Evolutionary conservation across 2,797 vertebrate species (phyloP).

Genomic region (Leontocebus nigricollis): DNA sequence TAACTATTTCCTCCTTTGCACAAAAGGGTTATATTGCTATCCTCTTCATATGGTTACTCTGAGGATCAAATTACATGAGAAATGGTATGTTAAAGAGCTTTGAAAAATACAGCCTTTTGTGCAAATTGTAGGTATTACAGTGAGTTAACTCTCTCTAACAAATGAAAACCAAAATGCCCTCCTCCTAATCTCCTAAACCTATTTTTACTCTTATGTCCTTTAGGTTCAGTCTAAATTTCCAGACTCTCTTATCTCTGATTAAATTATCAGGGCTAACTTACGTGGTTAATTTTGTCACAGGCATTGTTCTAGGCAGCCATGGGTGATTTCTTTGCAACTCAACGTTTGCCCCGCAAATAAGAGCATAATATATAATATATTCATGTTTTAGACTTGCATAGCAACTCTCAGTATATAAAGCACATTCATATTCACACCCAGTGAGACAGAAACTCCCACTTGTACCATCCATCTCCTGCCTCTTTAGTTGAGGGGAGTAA

Average conservation of each 20-base stretch:
- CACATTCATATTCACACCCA: background rate
- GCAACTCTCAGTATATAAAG: background rate
- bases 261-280: background rate
- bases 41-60: background rate
- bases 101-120: background rate
- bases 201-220: background rate
- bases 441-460: background rate
- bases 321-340: background rate
- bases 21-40: background rate
- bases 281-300: background rate
- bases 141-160: background rate
- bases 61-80: background rate
- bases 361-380: accelerated
- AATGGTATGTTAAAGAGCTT: background rate
- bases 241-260: background rate
- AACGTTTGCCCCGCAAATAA: background rate
- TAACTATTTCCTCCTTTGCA: background rate
- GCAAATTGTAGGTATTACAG: background rate
- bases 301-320: background rate
- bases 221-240: background rate
- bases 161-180: background rate
- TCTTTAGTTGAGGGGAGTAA: background rate
- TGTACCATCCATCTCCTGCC: no score
- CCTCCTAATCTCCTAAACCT: background rate
- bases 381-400: background rate